Percentiles rank a stretch among this genome's conserved stretches.
phyloP scores from a whole-genome alignment of 2,797 vertebrate genomes.

The Arctocebus calabarensis region DNA sequence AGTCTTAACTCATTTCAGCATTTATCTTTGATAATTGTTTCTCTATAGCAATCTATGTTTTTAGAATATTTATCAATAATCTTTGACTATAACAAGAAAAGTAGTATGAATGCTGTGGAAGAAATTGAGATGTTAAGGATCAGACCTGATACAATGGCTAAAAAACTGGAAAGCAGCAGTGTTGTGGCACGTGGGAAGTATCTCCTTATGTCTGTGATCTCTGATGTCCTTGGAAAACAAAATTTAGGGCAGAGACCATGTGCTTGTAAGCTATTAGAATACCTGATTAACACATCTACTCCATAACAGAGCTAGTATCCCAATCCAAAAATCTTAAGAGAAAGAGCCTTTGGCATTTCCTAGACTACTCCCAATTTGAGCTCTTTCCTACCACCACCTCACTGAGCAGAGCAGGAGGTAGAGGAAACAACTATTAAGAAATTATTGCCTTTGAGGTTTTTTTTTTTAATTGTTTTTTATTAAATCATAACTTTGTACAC shows the following conservation, averaged over 20 bases:
- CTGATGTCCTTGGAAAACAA: conserved; percentile 11
- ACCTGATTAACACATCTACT: not conserved
- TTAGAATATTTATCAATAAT: not conserved
- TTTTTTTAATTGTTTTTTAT: too few species aligned
- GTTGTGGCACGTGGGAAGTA: not conserved
- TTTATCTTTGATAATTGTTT: conserved; percentile 21
- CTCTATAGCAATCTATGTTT: not conserved
- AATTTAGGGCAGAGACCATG: not conserved
- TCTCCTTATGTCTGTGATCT: not conserved
- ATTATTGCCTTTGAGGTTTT: conserved; percentile 12
- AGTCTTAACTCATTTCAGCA: not conserved
- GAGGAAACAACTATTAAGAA: not conserved
- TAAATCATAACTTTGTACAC: too few species aligned
- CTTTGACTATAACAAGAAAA: conserved; percentile 13
- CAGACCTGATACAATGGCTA: not conserved
- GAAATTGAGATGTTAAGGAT: not conserved
- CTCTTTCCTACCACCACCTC: not conserved
- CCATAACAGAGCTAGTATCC: not conserved
- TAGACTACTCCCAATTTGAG: not conserved
- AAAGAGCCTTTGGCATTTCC: not conserved
- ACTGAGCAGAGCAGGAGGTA: not conserved
- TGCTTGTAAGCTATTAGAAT: not conserved
- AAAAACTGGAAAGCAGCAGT: not conserved
- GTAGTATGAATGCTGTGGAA: not conserved
- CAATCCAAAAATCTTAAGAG: not conserved